Evolutionary conservation across 1,140 invertebrate species (phyloP).

Genomic region (Calosoma granatense): DNA sequence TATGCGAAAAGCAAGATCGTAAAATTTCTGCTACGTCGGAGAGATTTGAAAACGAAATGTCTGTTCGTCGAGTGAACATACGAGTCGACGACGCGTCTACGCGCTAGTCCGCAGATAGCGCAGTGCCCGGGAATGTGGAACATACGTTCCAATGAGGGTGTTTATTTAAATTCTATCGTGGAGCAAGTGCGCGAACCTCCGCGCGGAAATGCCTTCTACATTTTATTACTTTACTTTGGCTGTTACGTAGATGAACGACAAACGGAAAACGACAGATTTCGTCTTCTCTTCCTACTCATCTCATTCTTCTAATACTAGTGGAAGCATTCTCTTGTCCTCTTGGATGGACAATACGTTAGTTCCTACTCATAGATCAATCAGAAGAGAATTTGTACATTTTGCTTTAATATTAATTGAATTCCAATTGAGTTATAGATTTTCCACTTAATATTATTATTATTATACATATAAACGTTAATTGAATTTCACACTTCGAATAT

Average conservation of each 20-base stretch:
- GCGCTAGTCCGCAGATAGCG: background rate
- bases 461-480: too few species aligned
- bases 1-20: background rate
- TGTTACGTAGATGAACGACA: background rate
- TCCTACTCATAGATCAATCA: too few species aligned
- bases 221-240: constrained; percentile 2
- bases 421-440: too few species aligned
- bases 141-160: constrained; percentile 4
- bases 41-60: background rate
- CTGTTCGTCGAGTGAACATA: too few species aligned
- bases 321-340: too few species aligned
- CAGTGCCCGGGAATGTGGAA: background rate
- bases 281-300: background rate
- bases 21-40: constrained; percentile 4
- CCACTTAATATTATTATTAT: too few species aligned
- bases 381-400: too few species aligned
- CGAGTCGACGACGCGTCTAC: background rate
- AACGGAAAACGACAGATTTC: background rate
- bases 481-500: too few species aligned
- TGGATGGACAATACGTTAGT: too few species aligned
- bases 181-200: background rate
- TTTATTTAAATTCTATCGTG: constrained; percentile 8
- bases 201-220: background rate
- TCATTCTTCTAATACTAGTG: too few species aligned
- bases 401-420: too few species aligned